Base-by-base conservation (phyloP, 2,797 vertebrate species). In the Xiphophorus birchmanni region DNA sequence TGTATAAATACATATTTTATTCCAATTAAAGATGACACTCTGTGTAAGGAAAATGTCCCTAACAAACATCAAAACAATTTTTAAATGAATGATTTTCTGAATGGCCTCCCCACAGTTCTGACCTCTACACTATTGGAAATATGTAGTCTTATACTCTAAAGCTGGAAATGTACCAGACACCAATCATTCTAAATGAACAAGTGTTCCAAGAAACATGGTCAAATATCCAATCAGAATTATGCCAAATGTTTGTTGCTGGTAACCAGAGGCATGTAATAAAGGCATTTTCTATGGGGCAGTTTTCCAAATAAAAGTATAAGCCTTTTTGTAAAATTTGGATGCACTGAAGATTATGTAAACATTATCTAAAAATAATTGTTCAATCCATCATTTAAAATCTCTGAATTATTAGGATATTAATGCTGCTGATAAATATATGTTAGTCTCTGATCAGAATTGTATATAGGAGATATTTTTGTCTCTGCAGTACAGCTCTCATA, bases 381-480 rank as follows among this genome's bases (percentile, higher is more conserved):
- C 37, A 69, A 42, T 65, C 8, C 37, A 69, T 69, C 18, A 69
- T 69, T 69, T 42, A 69, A 26, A 42, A 26, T 42, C 21, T 6
- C 37, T 5, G 35, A 37, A 10, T 37, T 65, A 37, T 35, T 35
- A 63, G 5, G 6, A 63, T 12, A 40, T 10, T 67, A 26, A 40
- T 42, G 37, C 35, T 40, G 37, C 37, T 37, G 3, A 67, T 45
- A 12, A 45, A 23, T 72, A n/a, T 17, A 45, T 29, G 17, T 44
- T 26, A 71, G 45, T 21, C 23, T 42, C 40, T 44, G 7, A 71
- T 42, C 26, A 72, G 42, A 72, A 72, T n/a, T 72, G 13, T 6
- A 47, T 45, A n/a, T 44, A 79, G 23, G 75, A 80, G 60, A 65
- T 56, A 74, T 21, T 73, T 23, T 85, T 58, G 63, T 77, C 45